phyloP scores from a whole-genome alignment of 2,113 vertebrate species.

The Catagonus wagneri region DNA sequence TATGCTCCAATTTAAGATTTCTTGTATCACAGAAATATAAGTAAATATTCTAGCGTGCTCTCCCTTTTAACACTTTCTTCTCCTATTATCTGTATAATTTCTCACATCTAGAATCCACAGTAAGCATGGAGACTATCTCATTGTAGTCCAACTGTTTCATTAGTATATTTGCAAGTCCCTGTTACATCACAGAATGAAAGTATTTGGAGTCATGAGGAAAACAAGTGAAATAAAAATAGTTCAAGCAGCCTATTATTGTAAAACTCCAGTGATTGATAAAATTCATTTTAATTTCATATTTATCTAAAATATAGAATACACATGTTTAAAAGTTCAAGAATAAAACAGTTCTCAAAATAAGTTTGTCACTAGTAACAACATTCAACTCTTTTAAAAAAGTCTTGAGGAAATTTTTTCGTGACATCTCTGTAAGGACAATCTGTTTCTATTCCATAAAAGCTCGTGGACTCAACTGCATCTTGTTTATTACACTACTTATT shows the following conservation, averaged over 20 bases:
- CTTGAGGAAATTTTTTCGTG: slow-evolving; percentile 22
- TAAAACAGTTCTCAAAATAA: not conserved
- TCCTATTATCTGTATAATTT: not conserved
- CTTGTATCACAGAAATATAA: not conserved
- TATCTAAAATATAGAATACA: not conserved
- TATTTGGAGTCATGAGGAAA: not conserved
- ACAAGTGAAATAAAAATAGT: not conserved
- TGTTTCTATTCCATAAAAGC: slow-evolving; percentile 31
- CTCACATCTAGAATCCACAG: not conserved
- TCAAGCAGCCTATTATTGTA: not conserved
- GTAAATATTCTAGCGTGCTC: not conserved
- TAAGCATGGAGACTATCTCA: not conserved
- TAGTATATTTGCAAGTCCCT: not conserved
- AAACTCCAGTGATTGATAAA: not conserved
- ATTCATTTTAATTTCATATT: not conserved
- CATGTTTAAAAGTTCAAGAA: not conserved
- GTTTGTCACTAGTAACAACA: not conserved
- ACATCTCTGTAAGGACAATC: slow-evolving; percentile 53
- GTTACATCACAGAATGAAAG: not conserved
- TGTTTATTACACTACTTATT: slow-evolving; percentile 71
- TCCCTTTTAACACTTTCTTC: not conserved
- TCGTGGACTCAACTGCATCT: not conserved
- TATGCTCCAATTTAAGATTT: not conserved
- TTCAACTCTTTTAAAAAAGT: not conserved
- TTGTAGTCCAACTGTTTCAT: not conserved